These are phyloP conservation scores for Rotaria socialis DNA, from an alignment of 2,888 invertebrate species.

Conservation along the genomic window DNA sequence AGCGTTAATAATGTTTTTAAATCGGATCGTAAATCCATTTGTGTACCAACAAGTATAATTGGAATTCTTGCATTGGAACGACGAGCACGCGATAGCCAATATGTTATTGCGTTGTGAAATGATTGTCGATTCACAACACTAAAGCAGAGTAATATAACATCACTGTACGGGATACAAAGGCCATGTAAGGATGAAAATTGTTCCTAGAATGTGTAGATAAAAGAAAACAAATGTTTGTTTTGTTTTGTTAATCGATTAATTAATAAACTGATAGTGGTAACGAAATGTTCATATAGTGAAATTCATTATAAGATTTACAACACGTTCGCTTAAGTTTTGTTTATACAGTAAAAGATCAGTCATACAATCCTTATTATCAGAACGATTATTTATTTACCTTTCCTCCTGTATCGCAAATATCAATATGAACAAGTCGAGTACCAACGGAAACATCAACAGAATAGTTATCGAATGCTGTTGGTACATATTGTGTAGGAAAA, in stretches of 20 bases:
- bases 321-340: no score
- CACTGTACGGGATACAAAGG: conserved; percentile 83
- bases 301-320: no score
- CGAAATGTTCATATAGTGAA: no score
- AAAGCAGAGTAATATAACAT: conserved; percentile 87
- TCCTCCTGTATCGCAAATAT: conserved; percentile 91
- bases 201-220: conserved; percentile 66
- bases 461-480: conserved; percentile 91
- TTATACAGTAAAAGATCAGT: no score
- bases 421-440: conserved; percentile 78
- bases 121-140: conserved; percentile 81
- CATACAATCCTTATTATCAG: no score
- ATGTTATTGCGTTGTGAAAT: conserved; percentile 75
- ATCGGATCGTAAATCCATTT: conserved; percentile 63
- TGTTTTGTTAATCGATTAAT: no score
- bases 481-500: conserved; percentile 82
- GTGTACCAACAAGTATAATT: conserved; percentile 69
- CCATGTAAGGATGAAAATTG: conserved; percentile 81
- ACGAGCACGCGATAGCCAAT: conserved; percentile 78
- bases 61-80: conserved; percentile 60
- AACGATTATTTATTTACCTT: conserved; percentile 65
- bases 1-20: conserved; percentile 63
- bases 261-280: no score
- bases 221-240: no score
- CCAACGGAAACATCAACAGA: conserved; percentile 91